Percentiles rank a stretch among this genome's conserved stretches.
Evolutionary conservation across 1,140 invertebrate species (phyloP).

Genomic region (Trinorchestia longiramus): DNA sequence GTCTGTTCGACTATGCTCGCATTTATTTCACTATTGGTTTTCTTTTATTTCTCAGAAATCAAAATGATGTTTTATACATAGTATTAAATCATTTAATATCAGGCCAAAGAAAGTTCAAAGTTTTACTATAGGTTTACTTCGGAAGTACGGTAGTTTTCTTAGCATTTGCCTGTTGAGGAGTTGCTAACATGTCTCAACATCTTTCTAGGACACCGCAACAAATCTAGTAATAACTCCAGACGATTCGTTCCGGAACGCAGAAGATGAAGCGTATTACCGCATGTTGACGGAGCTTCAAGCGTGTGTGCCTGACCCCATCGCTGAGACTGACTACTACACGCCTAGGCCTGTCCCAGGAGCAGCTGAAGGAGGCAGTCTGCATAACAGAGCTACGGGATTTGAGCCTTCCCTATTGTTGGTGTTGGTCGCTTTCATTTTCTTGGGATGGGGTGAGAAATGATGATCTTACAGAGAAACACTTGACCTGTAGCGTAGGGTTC

Average conservation of each 20-base stretch:
- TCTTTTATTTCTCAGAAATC: too few relatives aligned
- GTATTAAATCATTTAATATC: too few relatives aligned
- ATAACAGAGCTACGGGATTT: neutral
- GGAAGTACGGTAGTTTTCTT: neutral
- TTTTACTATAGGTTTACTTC: too few relatives aligned
- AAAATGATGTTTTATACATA: too few relatives aligned
- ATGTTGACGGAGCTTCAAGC: constrained; percentile 44
- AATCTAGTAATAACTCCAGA: constrained; percentile 55
- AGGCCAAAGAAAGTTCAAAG: too few relatives aligned
- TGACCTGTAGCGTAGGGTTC: neutral
- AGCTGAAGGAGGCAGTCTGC: neutral
- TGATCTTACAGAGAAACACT: neutral
- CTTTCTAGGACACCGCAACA: constrained; percentile 59
- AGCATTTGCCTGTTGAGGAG: neutral
- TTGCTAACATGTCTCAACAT: neutral
- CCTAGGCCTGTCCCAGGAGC: neutral
- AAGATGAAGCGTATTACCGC: constrained; percentile 56
- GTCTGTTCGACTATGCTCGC: too few relatives aligned
- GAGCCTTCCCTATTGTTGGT: neutral
- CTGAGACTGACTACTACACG: neutral
- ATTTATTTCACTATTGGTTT: too few relatives aligned
- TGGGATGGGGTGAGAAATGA: neutral
- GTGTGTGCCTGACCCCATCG: constrained; percentile 37
- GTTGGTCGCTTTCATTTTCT: neutral
- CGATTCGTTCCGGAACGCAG: constrained; percentile 58